These are phyloP conservation scores for Tragelaphus imberbis DNA, from an alignment of 2,113 vertebrate species.

Conservation along the genomic window DNA sequence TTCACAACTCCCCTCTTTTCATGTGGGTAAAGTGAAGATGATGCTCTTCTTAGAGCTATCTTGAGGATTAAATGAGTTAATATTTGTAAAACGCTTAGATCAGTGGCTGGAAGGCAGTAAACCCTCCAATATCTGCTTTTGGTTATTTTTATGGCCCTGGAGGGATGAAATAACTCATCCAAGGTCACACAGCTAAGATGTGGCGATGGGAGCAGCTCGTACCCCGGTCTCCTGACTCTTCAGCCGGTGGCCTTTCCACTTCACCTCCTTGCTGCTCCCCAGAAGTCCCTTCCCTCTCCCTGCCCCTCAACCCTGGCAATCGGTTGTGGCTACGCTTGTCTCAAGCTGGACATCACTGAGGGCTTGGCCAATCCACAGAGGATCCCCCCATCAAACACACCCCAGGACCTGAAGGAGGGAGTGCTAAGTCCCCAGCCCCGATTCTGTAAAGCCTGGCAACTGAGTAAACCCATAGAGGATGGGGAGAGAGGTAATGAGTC, in stretches of 20 bases:
- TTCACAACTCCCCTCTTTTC: not conserved
- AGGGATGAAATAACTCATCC: not conserved
- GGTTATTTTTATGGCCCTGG: not conserved
- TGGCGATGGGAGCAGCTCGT: not conserved
- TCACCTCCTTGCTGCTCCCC: not conserved
- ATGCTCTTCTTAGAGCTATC: not conserved
- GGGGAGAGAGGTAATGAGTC: rapidly evolving
- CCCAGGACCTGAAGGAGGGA: not conserved
- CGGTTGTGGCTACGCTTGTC: not conserved
- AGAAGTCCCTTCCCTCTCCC: not conserved
- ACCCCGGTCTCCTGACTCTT: not conserved
- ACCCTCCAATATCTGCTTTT: not conserved
- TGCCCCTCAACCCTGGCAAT: rapidly evolving
- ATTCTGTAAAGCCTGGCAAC: not conserved
- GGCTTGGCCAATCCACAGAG: not conserved
- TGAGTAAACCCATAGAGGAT: rapidly evolving
- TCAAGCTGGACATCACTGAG: not conserved
- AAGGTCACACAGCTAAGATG: not conserved
- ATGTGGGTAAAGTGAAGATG: not conserved
- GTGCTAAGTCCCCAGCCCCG: not conserved
- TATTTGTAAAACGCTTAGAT: not conserved
- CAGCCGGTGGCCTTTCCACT: not conserved
- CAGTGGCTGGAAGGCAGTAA: not conserved
- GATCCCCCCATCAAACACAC: not conserved
- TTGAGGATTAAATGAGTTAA: not conserved